phyloP scores from a whole-genome alignment of 2,888 invertebrate species.

The Nycteola revayana region DNA sequence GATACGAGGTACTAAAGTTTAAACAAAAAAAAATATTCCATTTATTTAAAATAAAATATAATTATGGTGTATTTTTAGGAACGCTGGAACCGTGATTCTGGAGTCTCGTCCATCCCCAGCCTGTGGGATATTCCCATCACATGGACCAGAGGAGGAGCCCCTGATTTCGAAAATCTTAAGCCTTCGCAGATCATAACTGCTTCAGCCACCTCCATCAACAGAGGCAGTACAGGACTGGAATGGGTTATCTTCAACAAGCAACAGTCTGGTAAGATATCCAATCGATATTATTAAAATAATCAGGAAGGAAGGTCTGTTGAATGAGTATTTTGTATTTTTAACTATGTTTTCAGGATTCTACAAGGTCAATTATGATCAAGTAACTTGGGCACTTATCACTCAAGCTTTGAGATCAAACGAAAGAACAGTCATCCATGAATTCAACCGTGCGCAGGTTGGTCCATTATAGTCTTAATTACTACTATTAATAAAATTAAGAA shows the following conservation, averaged over 20 bases:
- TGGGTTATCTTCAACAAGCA: constrained; percentile 85
- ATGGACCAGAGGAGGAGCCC: constrained; percentile 62
- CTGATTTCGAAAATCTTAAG: constrained; percentile 61
- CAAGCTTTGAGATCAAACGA: constrained; percentile 59
- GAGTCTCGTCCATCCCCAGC: constrained; percentile 37
- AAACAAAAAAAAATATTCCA: no score
- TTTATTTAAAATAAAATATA: no score
- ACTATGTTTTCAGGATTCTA: constrained; percentile 76
- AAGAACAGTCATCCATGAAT: constrained; percentile 75
- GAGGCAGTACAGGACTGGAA: constrained; percentile 55
- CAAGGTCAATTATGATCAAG: constrained; percentile 82
- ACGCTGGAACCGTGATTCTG: constrained; percentile 59
- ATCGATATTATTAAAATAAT: no score
- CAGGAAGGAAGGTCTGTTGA: no score
- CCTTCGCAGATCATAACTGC: constrained; percentile 54
- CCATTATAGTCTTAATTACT: no score
- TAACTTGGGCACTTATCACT: constrained; percentile 81
- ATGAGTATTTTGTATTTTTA: neutral
- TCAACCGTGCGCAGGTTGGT: constrained; percentile 85
- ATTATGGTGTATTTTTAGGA: constrained; percentile 42
- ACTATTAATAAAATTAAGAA: no score
- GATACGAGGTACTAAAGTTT: no score
- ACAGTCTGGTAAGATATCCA: constrained; percentile 69
- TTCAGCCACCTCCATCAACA: constrained; percentile 38
- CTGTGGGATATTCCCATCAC: constrained; percentile 71